A percentile compares a stretch with the other conserved stretches of the same genome.
Evolutionary conservation across 2,888 invertebrate genomes (phyloP).

Genomic region (Melipona bicolor): DNA sequence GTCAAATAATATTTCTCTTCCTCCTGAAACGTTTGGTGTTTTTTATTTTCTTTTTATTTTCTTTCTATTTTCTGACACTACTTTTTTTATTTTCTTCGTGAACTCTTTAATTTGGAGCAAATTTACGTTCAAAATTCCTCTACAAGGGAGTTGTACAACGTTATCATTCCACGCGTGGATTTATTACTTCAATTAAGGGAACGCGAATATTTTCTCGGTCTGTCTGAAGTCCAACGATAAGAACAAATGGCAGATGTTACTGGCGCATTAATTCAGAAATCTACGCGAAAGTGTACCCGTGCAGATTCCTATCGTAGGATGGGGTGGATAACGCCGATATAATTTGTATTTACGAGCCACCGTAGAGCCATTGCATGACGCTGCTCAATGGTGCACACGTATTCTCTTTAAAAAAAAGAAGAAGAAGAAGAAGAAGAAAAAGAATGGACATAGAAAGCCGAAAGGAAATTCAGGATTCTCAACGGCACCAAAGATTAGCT

Average conservation of each 20-base stretch:
- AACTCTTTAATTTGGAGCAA: too few species aligned
- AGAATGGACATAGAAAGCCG: conserved; percentile 29
- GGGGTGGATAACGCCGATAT: conserved; percentile 45
- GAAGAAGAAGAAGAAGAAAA: too few species aligned
- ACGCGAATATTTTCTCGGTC: not conserved
- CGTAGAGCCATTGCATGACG: conserved; percentile 34
- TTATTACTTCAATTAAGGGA: not conserved
- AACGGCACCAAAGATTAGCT: conserved; percentile 20
- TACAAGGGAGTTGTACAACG: not conserved
- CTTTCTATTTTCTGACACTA: too few species aligned
- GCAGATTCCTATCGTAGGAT: conserved; percentile 24
- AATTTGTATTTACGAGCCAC: conserved; percentile 64
- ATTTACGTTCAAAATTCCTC: not conserved
- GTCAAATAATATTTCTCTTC: too few species aligned
- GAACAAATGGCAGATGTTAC: not conserved
- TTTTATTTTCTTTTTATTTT: too few species aligned
- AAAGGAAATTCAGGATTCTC: conserved; percentile 4
- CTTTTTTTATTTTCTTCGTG: too few species aligned
- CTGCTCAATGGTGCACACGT: conserved; percentile 49
- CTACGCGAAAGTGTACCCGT: not conserved
- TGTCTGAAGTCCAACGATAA: not conserved
- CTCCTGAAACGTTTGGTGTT: too few species aligned
- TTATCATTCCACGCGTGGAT: not conserved
- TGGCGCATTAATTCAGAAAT: not conserved
- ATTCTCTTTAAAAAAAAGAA: conserved; percentile 30